A percentile compares a stretch with the other conserved stretches of the same genome.
Evolutionary conservation across 2,888 invertebrate species (phyloP).

Genomic region (Lymantria dispar): DNA sequence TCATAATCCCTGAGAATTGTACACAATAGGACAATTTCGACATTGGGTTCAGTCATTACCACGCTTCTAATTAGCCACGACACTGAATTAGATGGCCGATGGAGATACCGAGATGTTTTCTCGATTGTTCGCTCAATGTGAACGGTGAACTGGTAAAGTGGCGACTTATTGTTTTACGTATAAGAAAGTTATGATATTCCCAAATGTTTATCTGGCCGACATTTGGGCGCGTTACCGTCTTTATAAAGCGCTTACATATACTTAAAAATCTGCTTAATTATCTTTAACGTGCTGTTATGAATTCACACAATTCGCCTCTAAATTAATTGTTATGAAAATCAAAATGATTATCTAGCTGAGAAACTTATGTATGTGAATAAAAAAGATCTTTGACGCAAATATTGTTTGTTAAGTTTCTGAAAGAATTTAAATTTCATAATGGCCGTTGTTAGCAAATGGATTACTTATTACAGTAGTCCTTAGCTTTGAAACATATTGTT

Average conservation of each 20-base stretch:
- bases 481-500: not conserved
- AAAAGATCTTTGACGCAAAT: conserved; percentile 1
- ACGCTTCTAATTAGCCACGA: conserved; percentile 58
- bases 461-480: not conserved
- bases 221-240: conserved; percentile 30
- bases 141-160: conserved; percentile 43
- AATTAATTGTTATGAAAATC: conserved; percentile 8
- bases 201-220: conserved; percentile 22
- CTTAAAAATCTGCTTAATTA: conserved; percentile 16
- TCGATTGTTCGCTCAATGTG: conserved; percentile 58
- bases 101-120: conserved; percentile 62
- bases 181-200: conserved; percentile 46
- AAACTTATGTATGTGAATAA: conserved; percentile 5
- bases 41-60: conserved; percentile 37
- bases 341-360: conserved; percentile 1
- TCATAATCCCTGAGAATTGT: conserved; percentile 33
- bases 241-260: conserved; percentile 8
- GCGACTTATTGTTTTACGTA: conserved; percentile 43
- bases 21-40: conserved; percentile 36
- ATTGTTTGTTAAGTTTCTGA: not conserved
- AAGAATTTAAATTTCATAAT: not conserved
- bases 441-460: not conserved
- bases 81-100: conserved; percentile 67
- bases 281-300: conserved; percentile 1
- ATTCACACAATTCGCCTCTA: conserved; percentile 10